Percentiles rank a stretch among this genome's conserved stretches.
These are phyloP conservation scores for Hypsopygia costalis DNA, from an alignment of 2,888 invertebrate genomes.

Conservation along the genomic window DNA sequence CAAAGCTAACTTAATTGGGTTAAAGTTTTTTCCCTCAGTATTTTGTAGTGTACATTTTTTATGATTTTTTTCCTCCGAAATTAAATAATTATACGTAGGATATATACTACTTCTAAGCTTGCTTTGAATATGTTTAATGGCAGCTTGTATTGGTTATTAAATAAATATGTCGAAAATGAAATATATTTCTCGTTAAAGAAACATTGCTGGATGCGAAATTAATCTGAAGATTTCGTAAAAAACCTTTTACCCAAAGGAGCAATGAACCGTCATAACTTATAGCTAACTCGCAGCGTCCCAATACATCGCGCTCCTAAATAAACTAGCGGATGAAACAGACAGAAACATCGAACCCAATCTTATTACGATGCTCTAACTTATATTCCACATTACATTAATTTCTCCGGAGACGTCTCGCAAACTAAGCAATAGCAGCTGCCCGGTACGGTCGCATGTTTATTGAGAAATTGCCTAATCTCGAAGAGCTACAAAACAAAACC, in stretches of 20 bases:
- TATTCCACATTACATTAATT: conserved; percentile 73
- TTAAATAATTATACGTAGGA: background rate
- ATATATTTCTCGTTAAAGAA: background rate
- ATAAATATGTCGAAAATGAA: too few relatives aligned
- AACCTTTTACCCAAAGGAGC: background rate
- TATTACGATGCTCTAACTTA: conserved; percentile 62
- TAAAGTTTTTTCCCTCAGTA: conserved; percentile 34
- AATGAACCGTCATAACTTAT: conserved; percentile 14
- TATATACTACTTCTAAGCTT: background rate
- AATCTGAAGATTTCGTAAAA: background rate
- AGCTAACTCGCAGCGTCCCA: conserved; percentile 19
- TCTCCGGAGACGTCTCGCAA: conserved; percentile 73
- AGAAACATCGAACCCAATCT: conserved; percentile 63
- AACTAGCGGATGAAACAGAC: conserved; percentile 53
- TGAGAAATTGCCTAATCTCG: conserved; percentile 76
- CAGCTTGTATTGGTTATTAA: too few relatives aligned
- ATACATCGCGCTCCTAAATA: conserved; percentile 44
- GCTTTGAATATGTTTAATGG: background rate
- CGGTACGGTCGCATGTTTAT: conserved; percentile 69
- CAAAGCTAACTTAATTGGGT: conserved; percentile 67
- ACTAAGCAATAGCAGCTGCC: conserved; percentile 71
- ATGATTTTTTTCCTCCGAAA: background rate
- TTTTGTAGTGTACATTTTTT: background rate
- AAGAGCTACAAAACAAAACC: conserved; percentile 79
- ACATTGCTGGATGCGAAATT: background rate